Conservation (phyloP, 2,113 vertebrate genomes). For the Misgurnus mizolepis region DNA sequence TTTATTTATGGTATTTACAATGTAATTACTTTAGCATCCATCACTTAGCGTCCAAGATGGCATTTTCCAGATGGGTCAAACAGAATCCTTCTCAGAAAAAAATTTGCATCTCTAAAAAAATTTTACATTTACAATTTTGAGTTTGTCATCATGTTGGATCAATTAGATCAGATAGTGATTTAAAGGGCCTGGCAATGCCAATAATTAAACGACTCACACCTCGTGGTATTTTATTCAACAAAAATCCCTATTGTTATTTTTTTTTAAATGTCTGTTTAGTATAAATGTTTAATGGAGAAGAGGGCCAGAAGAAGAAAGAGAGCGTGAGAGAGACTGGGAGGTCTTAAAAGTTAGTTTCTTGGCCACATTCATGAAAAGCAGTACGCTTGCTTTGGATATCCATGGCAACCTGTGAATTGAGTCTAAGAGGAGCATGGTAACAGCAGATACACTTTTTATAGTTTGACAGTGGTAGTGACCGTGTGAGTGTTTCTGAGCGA, state of each 20-base stretch:
- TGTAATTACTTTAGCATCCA: not conserved
- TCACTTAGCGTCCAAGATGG: not conserved
- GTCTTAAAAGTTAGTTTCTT: conserved; percentile 29
- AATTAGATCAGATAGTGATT: not conserved
- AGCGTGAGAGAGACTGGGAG: conserved; percentile 1
- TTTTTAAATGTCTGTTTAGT: not conserved
- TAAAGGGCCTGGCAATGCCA: not conserved
- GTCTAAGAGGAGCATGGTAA: conserved; percentile 34
- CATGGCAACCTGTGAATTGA: conserved; percentile 56
- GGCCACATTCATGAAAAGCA: conserved; percentile 42
- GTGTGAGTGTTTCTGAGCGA: not conserved
- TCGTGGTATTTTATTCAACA: not conserved
- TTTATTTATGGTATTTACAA: not conserved
- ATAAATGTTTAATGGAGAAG: not conserved
- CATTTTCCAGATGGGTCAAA: too few species aligned
- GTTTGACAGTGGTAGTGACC: not conserved
- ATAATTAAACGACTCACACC: not conserved
- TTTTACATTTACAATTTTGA: not conserved
- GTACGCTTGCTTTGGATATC: conserved; percentile 49
- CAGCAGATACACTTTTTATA: conserved; percentile 9
- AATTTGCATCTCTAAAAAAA: too few species aligned
- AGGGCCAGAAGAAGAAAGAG: not conserved
- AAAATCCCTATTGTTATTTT: not conserved
- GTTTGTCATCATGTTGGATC: not conserved
- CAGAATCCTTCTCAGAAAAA: too few species aligned